Conservation (phyloP, 2,113 vertebrate genomes). For the Cryptotis parvus region DNA sequence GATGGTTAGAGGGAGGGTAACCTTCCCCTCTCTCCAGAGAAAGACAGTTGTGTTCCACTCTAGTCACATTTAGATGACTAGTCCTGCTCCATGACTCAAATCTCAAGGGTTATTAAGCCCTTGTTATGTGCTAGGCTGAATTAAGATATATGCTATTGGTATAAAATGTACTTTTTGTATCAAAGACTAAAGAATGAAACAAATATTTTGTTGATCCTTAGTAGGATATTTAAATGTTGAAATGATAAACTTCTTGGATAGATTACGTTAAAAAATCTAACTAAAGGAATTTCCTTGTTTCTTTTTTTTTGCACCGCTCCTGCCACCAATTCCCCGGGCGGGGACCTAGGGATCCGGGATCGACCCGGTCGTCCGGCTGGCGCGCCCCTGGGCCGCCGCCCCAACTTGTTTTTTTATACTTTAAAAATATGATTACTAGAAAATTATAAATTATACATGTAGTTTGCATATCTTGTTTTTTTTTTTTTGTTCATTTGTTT, state of each 20-base stretch:
- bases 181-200: conserved; percentile 34
- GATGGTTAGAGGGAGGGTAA: background rate
- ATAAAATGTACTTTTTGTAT: conserved; percentile 12
- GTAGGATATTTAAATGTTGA: conserved; percentile 12
- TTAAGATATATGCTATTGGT: background rate
- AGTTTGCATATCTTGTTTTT: conserved; percentile 31
- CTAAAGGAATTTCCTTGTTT: conserved; percentile 10
- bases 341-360: too few species aligned
- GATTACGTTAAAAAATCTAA: conserved; percentile 24
- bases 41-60: too few species aligned
- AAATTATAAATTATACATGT: background rate
- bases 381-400: too few species aligned
- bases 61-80: background rate
- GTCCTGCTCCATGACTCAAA: background rate
- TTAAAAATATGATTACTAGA: conserved; percentile 12
- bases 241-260: conserved; percentile 33
- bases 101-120: background rate
- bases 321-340: too few species aligned
- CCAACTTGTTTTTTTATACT: too few species aligned
- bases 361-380: too few species aligned
- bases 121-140: conserved; percentile 19
- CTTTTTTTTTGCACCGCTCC: conserved; percentile 29
- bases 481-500: background rate
- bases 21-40: too few species aligned
- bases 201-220: conserved; percentile 9